Base-by-base conservation (phyloP, 2,888 invertebrate genomes). In the Drosophila austrosaltans region DNA sequence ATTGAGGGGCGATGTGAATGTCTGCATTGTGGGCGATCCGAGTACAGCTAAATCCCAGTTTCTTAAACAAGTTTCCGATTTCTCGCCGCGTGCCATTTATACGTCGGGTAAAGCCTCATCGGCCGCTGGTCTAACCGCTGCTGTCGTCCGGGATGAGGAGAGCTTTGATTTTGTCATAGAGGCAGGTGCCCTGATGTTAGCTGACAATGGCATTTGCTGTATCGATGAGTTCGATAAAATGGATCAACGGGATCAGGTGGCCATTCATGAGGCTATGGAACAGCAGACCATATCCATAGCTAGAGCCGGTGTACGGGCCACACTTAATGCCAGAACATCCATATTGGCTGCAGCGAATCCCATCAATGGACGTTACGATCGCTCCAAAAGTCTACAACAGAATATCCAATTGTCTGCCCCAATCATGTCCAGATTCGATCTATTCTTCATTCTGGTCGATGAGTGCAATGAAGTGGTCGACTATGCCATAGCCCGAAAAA, bases 161-260 rank as follows among this genome's bases (percentile, higher is more conserved):
- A 97, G 98, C 0, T 96, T 96, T 76, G 99, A 99, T 93, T 99
- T 99, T 93, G 99, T 99, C 7, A 99, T 99, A 75, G 99, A 99
- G 93, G 99, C 99, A 6, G 99, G 99, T n/a, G 99, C 99, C 0
- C 93, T 99, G 36, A 99, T 99, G 99, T 94, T 99, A 89, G 99
- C 99, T 0, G 99, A 99, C 93, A 99, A 99, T 91, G 98, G 99
- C 4, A 97, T 99, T 57, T 99, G 99, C 89, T 99, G 99, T 91
- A 99, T 99, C 84, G 99, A 99, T 90, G 99, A 99, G 93, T 99
- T 99, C 93, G 99, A 99, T 92, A 99, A 99, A 93, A 99, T 99
- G 99, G 99, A 99, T 92, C 94, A 95, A 0, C 94, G 95, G 58
- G 99, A 99, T 94, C 99, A 99, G 92, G 98, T 99, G 5, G 99